Conservation (phyloP, 2,888 invertebrate genomes). For the Pecten maximus region DNA sequence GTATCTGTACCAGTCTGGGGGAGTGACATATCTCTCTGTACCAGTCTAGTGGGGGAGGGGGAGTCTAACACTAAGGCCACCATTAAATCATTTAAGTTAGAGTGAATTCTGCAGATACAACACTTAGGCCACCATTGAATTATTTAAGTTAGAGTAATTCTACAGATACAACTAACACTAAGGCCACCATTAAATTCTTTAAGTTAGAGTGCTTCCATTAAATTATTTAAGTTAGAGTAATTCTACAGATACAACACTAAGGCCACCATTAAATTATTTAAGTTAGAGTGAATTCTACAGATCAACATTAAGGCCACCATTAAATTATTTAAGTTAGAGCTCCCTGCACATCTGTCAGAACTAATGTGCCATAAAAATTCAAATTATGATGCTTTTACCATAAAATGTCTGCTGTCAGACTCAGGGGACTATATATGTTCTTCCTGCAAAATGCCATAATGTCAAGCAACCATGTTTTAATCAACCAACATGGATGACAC, state of each 20-base stretch:
- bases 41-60: neutral
- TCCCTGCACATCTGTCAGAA: neutral
- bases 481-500: neutral
- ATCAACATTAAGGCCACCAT: neutral
- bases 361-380: slow-evolving; percentile 18
- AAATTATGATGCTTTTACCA: slow-evolving; percentile 22
- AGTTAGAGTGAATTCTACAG: too few relatives aligned
- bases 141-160: neutral
- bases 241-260: too few relatives aligned
- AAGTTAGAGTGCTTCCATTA: neutral
- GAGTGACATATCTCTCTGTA: neutral
- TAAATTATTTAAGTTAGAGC: neutral
- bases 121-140: neutral
- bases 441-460: neutral
- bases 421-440: neutral
- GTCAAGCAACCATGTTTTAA: neutral
- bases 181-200: neutral
- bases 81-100: too few relatives aligned
- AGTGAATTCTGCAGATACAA: too few relatives aligned
- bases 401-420: slow-evolving; percentile 1
- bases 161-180: neutral
- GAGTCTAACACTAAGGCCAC: too few relatives aligned
- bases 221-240: too few relatives aligned
- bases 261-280: too few relatives aligned
- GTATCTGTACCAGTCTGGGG: neutral